Base-by-base conservation (phyloP, 2,113 vertebrate species). In the Chrysemys picta region DNA sequence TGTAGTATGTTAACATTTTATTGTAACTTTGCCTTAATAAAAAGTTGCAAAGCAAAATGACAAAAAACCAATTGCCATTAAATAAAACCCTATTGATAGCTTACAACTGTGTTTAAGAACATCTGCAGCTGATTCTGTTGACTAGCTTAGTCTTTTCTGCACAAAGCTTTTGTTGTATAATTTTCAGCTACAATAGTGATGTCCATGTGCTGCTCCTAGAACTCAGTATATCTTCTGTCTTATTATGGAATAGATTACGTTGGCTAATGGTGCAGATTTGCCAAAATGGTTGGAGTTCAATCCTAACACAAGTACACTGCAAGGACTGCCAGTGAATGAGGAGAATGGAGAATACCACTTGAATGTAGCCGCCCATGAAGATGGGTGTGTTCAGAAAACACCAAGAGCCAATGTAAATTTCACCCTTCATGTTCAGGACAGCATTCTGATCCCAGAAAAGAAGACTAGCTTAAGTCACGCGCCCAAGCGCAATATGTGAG, bases 251-350 rank as follows among this genome's bases (percentile, higher is more conserved):
- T 91, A 98, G 98, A 85, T 98, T 9, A 25, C 95, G 27, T 87
- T 69, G 94, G 94, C 94, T 81, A 90, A 89, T 1, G 91, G 93
- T 62, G 62, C 22, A 54, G 31, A 56, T 65, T 80, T 97, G 91
- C 96, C 97, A 65, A 92, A 95, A 81, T 98, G 78, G 97, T 17
- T 98, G 95, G 91, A 95, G 59, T 98, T 95, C 76, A 91, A 91
- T 35, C 53, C 82, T 2, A 13, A 80, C 2, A 96, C 90, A 54
- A 92, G 86, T 65, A 81, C 0, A 0, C 93, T 98, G 49, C 88
- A 81, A 88, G 97, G 97, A 35, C 84, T 98, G 93, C 97, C 88
- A 0, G 91, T 97, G 93, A 57, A 38, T 10, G 95, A 95, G 50
- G 94, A 98, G 31, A 90, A 12, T 2, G 21, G 97, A 72, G 59